Conservation (phyloP, 2,888 invertebrate species). For the Zygothrica quintamaculata region DNA sequence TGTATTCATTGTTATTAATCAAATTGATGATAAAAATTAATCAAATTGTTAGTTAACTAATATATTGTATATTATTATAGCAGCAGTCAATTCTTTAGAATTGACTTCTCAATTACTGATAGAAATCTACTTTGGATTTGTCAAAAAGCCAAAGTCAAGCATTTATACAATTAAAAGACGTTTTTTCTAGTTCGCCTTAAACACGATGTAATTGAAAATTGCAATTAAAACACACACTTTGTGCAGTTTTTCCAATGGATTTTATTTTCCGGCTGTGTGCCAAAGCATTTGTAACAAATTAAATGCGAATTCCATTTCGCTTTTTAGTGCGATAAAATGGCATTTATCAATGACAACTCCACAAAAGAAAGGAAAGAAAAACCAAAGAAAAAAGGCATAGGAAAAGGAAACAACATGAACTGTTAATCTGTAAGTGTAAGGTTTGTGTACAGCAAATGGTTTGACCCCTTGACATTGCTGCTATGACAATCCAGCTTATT, state of each 20-base stretch:
- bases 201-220: slow-evolving; percentile 67
- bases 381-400: not conserved
- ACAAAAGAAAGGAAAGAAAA: not conserved
- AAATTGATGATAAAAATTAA: no score
- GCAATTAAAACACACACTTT: slow-evolving; percentile 54
- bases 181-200: slow-evolving; percentile 31
- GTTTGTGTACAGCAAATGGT: no score
- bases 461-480: no score
- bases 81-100: no score
- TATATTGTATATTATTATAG: no score
- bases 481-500: no score
- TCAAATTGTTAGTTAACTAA: no score
- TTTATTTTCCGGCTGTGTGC: slow-evolving; percentile 23
- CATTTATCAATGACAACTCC: slow-evolving; percentile 24
- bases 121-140: slow-evolving; percentile 21
- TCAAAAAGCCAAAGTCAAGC: slow-evolving; percentile 46
- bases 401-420: not conserved
- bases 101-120: slow-evolving; percentile 23
- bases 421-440: not conserved
- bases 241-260: slow-evolving; percentile 1
- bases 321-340: slow-evolving; percentile 5
- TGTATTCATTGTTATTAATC: no score
- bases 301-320: slow-evolving; percentile 40
- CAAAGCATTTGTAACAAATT: slow-evolving; percentile 63
- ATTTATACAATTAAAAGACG: slow-evolving; percentile 4